phyloP scores from a whole-genome alignment of 2,888 invertebrate genomes.

The Vesta saturnalis region DNA sequence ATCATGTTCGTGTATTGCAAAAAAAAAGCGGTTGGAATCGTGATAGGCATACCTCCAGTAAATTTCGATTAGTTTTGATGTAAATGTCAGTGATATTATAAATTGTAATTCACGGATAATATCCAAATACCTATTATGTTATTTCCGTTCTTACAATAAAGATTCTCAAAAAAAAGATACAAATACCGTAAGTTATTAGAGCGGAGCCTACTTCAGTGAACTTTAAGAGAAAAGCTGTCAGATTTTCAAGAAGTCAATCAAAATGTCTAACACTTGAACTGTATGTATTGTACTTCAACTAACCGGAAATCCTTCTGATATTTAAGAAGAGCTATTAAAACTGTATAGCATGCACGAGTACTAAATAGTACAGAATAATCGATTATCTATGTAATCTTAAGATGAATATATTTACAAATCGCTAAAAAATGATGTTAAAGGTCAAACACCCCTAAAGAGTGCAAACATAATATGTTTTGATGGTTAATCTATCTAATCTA shows the following conservation, averaged over 20 bases:
- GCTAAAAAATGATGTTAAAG: no score
- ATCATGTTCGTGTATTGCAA: not conserved
- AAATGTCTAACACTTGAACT: not conserved
- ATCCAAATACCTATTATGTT: not conserved
- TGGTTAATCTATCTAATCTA: no score
- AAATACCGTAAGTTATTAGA: no score
- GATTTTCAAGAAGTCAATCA: not conserved
- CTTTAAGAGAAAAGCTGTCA: not conserved
- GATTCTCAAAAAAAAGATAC: not conserved
- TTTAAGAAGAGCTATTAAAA: not conserved
- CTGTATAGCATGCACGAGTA: no score
- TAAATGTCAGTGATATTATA: slow-evolving; percentile 9
- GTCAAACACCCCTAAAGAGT: no score
- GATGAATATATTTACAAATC: no score
- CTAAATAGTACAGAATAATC: no score
- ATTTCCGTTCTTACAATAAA: not conserved
- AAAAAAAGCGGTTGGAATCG: not conserved
- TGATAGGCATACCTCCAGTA: slow-evolving; percentile 13
- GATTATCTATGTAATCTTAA: no score
- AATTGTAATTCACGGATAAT: not conserved
- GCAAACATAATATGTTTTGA: no score
- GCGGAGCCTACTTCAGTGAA: not conserved
- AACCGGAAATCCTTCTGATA: not conserved
- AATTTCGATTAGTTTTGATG: slow-evolving; percentile 2
- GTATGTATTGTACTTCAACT: not conserved